Percentiles rank a stretch among this genome's conserved stretches.
phyloP scores from a whole-genome alignment of 1,140 invertebrate genomes.

The Drusus annulatus region DNA sequence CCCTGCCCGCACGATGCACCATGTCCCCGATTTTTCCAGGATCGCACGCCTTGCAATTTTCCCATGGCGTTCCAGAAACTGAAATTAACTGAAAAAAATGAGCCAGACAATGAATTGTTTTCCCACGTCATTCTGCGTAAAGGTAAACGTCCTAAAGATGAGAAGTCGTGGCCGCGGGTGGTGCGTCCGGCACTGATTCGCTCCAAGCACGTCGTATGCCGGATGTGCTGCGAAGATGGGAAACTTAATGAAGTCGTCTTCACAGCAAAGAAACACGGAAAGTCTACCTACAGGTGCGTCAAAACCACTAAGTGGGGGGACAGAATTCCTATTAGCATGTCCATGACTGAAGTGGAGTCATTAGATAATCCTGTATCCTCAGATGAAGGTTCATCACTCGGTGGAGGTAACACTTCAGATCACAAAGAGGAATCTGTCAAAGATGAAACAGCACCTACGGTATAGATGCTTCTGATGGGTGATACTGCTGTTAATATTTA shows the following conservation, averaged over 20 bases:
- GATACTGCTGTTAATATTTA: too few relatives aligned
- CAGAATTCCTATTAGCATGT: constrained; percentile 74
- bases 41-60: constrained; percentile 86
- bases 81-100: constrained; percentile 66
- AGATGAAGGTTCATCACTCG: too few relatives aligned
- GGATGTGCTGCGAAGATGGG: constrained; percentile 83
- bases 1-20: constrained; percentile 87
- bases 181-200: constrained; percentile 78
- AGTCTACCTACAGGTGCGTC: constrained; percentile 78
- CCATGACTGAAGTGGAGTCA: constrained; percentile 1
- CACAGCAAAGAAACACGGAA: constrained; percentile 81
- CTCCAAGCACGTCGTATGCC: constrained; percentile 82
- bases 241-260: constrained; percentile 84
- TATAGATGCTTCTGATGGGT: too few relatives aligned
- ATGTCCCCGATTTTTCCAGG: constrained; percentile 80
- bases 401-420: too few relatives aligned
- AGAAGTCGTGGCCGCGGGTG: constrained; percentile 83
- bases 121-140: constrained; percentile 87
- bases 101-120: constrained; percentile 73
- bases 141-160: constrained; percentile 73
- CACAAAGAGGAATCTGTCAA: too few relatives aligned
- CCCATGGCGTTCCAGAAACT: constrained; percentile 75
- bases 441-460: too few relatives aligned
- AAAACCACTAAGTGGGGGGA: constrained; percentile 82
- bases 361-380: neutral